phyloP scores from a whole-genome alignment of 2,888 invertebrate genomes.

The Cantharis nigra region DNA sequence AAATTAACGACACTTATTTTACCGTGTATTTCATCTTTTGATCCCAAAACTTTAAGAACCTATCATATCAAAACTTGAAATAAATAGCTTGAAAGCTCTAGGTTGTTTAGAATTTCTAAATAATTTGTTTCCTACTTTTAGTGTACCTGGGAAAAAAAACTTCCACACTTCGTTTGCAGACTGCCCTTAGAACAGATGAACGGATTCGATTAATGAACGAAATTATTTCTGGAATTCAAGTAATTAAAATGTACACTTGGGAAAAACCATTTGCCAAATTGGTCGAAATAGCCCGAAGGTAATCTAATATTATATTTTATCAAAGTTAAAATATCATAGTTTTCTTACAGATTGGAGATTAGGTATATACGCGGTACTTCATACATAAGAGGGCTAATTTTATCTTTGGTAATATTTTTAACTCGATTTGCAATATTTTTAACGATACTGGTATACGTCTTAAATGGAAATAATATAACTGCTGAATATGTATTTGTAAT shows the following conservation, averaged over 20 bases:
- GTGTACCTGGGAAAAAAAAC: conserved; percentile 69
- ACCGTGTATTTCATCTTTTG: too few relatives aligned
- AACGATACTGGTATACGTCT: conserved; percentile 67
- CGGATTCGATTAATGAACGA: conserved; percentile 89
- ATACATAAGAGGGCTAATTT: conserved; percentile 63
- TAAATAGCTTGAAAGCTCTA: too few relatives aligned
- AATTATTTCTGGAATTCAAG: conserved; percentile 84
- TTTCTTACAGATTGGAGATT: conserved; percentile 56
- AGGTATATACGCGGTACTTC: conserved; percentile 53
- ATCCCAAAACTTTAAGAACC: too few relatives aligned
- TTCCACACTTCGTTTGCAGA: conserved; percentile 73
- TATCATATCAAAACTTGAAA: too few relatives aligned
- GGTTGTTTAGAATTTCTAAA: too few relatives aligned
- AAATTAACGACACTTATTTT: too few relatives aligned
- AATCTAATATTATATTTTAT: conserved; percentile 20
- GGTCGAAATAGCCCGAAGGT: conserved; percentile 67
- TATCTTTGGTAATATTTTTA: conserved; percentile 69
- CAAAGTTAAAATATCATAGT: neutral
- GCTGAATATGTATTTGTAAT: conserved; percentile 76
- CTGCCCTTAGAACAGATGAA: conserved; percentile 81
- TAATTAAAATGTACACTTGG: conserved; percentile 70
- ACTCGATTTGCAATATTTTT: conserved; percentile 73
- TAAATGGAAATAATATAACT: conserved; percentile 64
- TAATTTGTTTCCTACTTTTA: conserved; percentile 27
- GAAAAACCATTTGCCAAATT: conserved; percentile 73